Base-by-base conservation (phyloP, 1,140 invertebrate species). In the Palaemon carinicauda region DNA sequence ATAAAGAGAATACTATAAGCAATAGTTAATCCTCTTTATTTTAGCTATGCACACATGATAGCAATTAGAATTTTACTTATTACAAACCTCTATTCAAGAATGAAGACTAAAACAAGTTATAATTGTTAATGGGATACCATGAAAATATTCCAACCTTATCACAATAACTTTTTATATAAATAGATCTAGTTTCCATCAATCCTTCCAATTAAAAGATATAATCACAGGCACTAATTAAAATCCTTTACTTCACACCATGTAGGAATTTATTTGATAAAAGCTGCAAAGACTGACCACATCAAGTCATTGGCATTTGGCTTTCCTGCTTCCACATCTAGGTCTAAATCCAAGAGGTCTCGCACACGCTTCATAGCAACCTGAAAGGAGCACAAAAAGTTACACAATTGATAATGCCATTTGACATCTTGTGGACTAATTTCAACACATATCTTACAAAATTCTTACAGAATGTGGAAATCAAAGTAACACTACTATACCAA, bases 271-370 rank as follows among this genome's bases (percentile, higher is more conserved):
- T 99, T 99, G 89, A 96, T 98, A 93, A 99, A 99, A 82, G 98
- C 96, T 88, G 98, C 96, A 93, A 99, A 98, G 52, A 99, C 98
- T 52, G 98, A 98, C 98, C 98, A 99, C 93, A 99, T 96, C 81
- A 99, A 95, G 91, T 99, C 97, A 91, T 96, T 96, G 51, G 96
- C 95, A 90, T 96, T 95, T 52, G 95, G 93, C 91, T 98, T 97
- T 91, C 95, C 94, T 87, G 96, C 92, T 93, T 99, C 98, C 51
- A 95, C 94, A 92, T 99, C 98, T 92, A 98, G 97, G 92, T 99
- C 98, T 75, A 99, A 93, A 91, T 99, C 98, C 75, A 99, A 94
- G 29, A 99, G 93, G 91, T 98, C 96, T 85, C 98, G 94, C 31
- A 99, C 97, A 90, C 98, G 94, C 90, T 97, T 97, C 89, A 89